Base-by-base conservation (phyloP, 2,797 vertebrate genomes). In the Nothura maculosa region DNA sequence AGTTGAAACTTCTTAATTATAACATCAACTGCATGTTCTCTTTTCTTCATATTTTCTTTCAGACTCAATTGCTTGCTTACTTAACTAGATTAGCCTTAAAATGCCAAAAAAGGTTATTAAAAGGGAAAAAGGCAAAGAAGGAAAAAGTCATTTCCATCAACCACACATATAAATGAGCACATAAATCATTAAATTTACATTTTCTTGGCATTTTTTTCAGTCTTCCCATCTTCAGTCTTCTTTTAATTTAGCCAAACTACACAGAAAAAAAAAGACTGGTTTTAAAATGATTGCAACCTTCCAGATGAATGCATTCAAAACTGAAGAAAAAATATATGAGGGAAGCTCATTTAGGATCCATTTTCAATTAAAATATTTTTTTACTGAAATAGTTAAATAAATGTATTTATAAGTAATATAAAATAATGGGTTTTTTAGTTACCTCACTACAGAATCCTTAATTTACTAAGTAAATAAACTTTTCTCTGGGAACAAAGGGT, bases 71-170 rank as follows among this genome's bases (percentile, higher is more conserved):
- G 4, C 10, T 81, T 86, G 17, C 19, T 43, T 84, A 58, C 9
- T 58, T 86, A 74, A 32, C 12, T 69, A 63, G 67, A 62, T 79
- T 93, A 89, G 3, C 13, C 24, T 60, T 69, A 86, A 93, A 75
- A 76, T 79, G 15, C 3, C 4, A 66, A 68, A 67, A 57, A 83
- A 64, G 0, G 0, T 9, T 80, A 62, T 52, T 48, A 28, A 60
- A 67, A 68, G 2, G 3, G 24, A 45, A 32, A 87, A 67, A 40
- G 25, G 57, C 61, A 74, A 60, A 55, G 2, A 74, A 36, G 0
- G 3, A 3, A 76, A 84, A 82, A 63, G 6, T 50, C 0, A 47
- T 58, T 87, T 81, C 14, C 8, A 38, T 76, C 45, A 91, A 73
- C 43, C 3, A 28, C 9, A 60, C 2, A 22, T 25, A 34, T 18